Base-by-base conservation (phyloP, 2,888 invertebrate genomes). In the Heliconius aoede region DNA sequence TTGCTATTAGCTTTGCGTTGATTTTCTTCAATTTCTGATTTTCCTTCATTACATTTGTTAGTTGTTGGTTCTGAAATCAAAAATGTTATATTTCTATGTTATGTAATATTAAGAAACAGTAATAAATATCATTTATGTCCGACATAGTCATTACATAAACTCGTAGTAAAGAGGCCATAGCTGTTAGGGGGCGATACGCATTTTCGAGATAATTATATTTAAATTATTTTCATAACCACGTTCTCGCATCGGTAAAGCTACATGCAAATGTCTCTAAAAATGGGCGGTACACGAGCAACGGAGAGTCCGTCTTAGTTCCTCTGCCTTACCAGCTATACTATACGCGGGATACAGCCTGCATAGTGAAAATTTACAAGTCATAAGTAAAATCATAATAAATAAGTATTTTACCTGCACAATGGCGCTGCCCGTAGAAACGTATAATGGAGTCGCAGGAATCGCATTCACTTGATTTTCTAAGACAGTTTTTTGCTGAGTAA, bases 1-100 rank as follows among this genome's bases (percentile, higher is more conserved):
- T 84, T 7, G 85, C 87, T 26, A 94, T 88, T 71, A 95, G 86
- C 68, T 91, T 90, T 0, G 88, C 87, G 64, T 94, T 95, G 1
- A 94, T 90, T 78, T 90, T 94, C 84, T 95, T 95, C 21, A 95
- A 84, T 85, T 94, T 95, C 68, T 91, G 87, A 79, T 95, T 93
- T 83, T 92, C 94, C 80, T 90, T 91, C 87, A 94, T 89, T n/a
- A 92, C 89, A 76, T 94, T 93, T 0, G 91, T 88, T 67, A 94
- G 78, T 81, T 94, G 90, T 84, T 95, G 94, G 77, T 93, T 94
- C 95, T 95, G 88, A n/a, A 87, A 86, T 75, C 32, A 81, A 82
- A 46, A 46, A 46, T 46, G 46, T 46, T 46, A 7, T 46, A 18
- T 46, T 46, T 21, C 46, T 21, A 46, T 18, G 18, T 46, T 46